Base-by-base conservation (phyloP, 2,113 vertebrate genomes). In the Cnemophilus loriae region DNA sequence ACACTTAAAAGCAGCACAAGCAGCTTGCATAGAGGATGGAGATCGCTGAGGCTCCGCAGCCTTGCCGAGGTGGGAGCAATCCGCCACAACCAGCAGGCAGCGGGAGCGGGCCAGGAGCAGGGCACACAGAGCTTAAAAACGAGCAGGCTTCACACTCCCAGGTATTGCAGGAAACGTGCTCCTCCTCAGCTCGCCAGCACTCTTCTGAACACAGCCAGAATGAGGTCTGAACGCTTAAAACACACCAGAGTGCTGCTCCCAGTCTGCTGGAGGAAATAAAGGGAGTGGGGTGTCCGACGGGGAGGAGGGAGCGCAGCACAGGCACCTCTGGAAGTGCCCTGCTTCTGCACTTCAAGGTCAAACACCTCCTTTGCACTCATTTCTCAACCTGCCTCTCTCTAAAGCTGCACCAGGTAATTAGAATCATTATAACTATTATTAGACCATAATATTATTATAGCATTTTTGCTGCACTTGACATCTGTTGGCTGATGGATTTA, bases 401-500 rank as follows among this genome's bases (percentile, higher is more conserved):
- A 95, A 98, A 97, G 91, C 87, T 21, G 46, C 20, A 65, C 89
- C 95, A 97, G 91, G 93, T 90, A 94, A 98, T 98, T 97, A 98
- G 96, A 95, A 97, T 95, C 90, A 97, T 97, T 95, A 96, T 93
- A 97, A 97, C 97, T 97, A 97, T 97, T 97, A 97, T 97, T 91
- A 97, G 94, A 97, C 96, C 94, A 95, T 96, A 98, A 97, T 95
- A 98, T 97, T 95, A 97, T 97, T 96, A 97, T 92, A 97, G 94
- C 50, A 89, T 96, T 97, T 97, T 97, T 95, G 93, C 91, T 96
- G 89, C 86, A 96, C 84, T 98, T 98, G 96, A 97, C 96, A 97
- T 98, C 96, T 98, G 96, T 97, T 98, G 97, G 95, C 96, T 97
- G 94, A 97, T 97, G 97, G 95, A 94, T 95, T 97, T 97, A 97